Evolutionary conservation across 1,140 invertebrate species (phyloP), one percentile per base, ranked within the genome.

Genomic region (Globodera rostochiensis): DNA sequence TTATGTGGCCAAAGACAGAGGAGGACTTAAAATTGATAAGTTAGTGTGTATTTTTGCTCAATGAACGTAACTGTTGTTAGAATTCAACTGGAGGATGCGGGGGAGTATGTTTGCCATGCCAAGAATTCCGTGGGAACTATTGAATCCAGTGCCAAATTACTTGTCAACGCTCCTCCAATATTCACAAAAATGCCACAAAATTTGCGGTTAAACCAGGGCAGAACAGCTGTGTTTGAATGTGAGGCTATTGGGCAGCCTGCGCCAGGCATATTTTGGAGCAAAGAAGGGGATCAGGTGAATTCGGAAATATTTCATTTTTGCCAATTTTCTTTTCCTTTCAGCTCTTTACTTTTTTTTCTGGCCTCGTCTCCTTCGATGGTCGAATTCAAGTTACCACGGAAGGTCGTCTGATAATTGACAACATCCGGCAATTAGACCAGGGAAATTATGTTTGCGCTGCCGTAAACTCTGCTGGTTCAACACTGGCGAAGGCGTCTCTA

Each of bases 201-300:
- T 70, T 73, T 84, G 7, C 75, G 70, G n/a, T n/a, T 86, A 45
- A 80, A 25, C 19, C 66, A 50, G 25, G 84, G 84, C 9, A 25
- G 79, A 49, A 78, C 73, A n/a, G 84, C 86, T n/a, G 71, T 80
- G 19, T 85, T 85, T 73, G 84, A 86, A 36, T 85, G 84, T 67
- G 86, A 82, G n/a, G 86, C 85, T 11, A 47, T 47, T 25, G 84
- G 84, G 5, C 83, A 76, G n/a, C 84, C 84, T 8, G 11, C 49
- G 11, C 84, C 84, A 8, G 78, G 86, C 9, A 86, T 85, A 36
- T 87, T 85, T 77, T 85, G 84, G 84, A 82, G 76, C 66, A 85
- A 85, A 80, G 84, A 85, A 60, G 85, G 85, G 6, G 85, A 85
- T 67, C 84, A 84, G 77, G 81, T 82, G 53, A 50, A 49, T 36